Evolutionary conservation across 2,113 vertebrate species (phyloP).

Genomic region (Hassar affinis): DNA sequence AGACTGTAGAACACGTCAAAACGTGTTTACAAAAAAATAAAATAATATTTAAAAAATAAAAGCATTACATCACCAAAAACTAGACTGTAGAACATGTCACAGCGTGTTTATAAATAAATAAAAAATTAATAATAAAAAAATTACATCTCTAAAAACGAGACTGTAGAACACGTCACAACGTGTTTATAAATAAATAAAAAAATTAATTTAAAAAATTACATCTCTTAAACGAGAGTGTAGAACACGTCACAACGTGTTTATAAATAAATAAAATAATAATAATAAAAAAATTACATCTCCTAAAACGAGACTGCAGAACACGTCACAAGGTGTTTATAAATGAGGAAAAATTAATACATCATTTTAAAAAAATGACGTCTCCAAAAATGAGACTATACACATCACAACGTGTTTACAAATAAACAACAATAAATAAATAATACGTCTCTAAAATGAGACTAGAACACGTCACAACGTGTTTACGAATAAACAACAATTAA

Average conservation of each 20-base stretch:
- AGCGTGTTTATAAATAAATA: conserved; percentile 4
- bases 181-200: conserved; percentile 10
- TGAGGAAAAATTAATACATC: conserved; percentile 23
- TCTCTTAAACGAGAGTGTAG: conserved; percentile 68
- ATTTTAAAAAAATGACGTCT: neutral
- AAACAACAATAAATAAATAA: neutral
- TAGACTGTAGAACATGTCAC: conserved; percentile 54
- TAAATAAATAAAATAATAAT: neutral
- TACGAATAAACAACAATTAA: neutral
- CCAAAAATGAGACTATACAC: neutral
- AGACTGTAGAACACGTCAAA: conserved; percentile 53
- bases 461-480: neutral
- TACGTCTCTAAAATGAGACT: neutral
- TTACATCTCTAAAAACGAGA: conserved; percentile 67
- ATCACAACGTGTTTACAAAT: too few species aligned
- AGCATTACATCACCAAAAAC: conserved; percentile 59
- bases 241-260: too few species aligned
- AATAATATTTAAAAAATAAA: conserved; percentile 46
- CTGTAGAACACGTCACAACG: conserved; percentile 21
- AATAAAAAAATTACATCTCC: conserved; percentile 59
- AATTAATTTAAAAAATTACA: too few species aligned
- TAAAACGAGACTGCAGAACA: conserved; percentile 70
- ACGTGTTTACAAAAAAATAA: conserved; percentile 13
- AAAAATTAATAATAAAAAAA: conserved; percentile 44
- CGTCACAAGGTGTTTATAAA: neutral